Percentiles rank a stretch among this genome's conserved stretches.
Conservation (phyloP, 2,797 vertebrate genomes). For the Fringilla coelebs region DNA sequence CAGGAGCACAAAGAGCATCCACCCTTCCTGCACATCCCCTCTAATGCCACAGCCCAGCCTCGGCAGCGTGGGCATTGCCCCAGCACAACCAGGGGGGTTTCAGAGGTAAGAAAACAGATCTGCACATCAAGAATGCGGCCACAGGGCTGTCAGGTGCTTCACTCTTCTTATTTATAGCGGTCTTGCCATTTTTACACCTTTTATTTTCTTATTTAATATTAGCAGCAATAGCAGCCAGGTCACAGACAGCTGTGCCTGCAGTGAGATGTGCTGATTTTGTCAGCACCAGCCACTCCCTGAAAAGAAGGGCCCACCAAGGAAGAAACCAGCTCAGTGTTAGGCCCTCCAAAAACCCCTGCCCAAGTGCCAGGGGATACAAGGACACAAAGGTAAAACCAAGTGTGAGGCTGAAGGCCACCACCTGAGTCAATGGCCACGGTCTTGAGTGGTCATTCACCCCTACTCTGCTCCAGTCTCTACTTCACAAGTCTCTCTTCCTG, state of each 20-base stretch:
- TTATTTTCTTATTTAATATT: neutral
- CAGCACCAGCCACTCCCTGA: neutral
- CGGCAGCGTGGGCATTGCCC: neutral
- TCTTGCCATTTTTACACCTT: neutral
- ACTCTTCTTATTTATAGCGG: accelerated
- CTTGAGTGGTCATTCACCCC: neutral
- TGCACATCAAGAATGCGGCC: accelerated
- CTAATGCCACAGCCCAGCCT: neutral
- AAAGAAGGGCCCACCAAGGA: neutral
- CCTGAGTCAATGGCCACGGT: accelerated
- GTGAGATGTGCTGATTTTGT: neutral
- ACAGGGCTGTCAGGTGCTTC: neutral
- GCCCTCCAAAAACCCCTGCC: neutral
- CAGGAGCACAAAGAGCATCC: neutral
- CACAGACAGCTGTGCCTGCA: neutral
- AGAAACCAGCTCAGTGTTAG: neutral
- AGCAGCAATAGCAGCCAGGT: neutral
- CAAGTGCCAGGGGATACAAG: neutral
- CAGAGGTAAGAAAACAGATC: neutral
- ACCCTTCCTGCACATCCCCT: neutral
- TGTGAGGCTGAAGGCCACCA: neutral
- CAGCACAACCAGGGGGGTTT: neutral
- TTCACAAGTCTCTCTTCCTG: neutral
- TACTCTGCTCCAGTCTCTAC: neutral
- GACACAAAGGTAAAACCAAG: neutral